Base-by-base conservation (phyloP, 2,113 vertebrate species). In the Amia ocellicauda region DNA sequence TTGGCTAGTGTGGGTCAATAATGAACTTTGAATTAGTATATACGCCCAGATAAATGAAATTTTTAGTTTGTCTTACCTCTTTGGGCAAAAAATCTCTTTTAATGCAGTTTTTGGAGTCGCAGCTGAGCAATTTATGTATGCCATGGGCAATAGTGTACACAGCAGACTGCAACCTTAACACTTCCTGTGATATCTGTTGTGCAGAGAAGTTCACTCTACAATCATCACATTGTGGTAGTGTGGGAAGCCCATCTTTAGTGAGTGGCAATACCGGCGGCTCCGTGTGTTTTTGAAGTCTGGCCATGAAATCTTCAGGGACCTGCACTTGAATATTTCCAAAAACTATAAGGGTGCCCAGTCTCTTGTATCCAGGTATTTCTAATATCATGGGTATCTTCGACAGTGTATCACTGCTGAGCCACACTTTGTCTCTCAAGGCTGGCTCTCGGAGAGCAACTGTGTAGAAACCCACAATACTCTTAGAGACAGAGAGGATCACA, bases 401-500 rank as follows among this genome's bases (percentile, higher is more conserved):
- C 43, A 47, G 3, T 9, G 43, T 4, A 9, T 47, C 43, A n/a
- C 43, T 47, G 16, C 11, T 76, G 0, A 86, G 51, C 83, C 83
- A 84, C 61, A 83, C 76, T 0, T 41, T 4, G 2, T 26, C 64
- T 0, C 49, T 64, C 31, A 80, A 0, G 29, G 78, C 72, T 43
- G 40, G 36, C 4, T 19, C 16, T 14, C 74, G 3, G 9, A 65
- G 1, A 17, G 43, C 75, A 19, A 74, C 63, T 0, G 0, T 7
- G 23, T 83, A 85, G 71, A 84, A 79, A 54, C n/a, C 3, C 3
- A 7, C n/a, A 49, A 79, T 59, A 0, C 4, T 2, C 54, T 73
- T 43, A 1, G 76, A 71, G 0, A 64, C 23, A 0, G 78, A 72
- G 22, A 82, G 61, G 17, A 84, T 8, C 0, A 79, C 55, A 20